Base-by-base conservation (phyloP, 2,888 invertebrate genomes). In the Apotomis betuletana region DNA sequence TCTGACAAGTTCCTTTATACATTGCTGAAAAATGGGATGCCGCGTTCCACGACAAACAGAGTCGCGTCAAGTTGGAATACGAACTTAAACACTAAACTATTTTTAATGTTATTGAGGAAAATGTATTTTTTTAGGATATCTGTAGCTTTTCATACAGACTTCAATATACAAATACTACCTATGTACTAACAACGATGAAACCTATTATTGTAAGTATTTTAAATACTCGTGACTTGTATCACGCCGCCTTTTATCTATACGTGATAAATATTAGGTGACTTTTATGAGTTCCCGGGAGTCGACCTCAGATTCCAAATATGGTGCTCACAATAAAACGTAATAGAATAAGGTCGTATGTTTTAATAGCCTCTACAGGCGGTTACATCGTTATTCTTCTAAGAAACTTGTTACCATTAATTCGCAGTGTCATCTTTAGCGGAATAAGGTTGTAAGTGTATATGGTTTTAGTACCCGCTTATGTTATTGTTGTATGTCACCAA, bases 261-360 rank as follows among this genome's bases (percentile, higher is more conserved):
- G 38, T 38, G 15, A 67, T 71, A 57, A 71, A 67, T 67, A 62
- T 62, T 57, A 67, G 41, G 15, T 57, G 67, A 71, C 67, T 44
- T 71, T 71, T 67, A 71, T 67, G 62, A 67, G 41, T 67, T 71
- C 71, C 41, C 44, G 12, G 61, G 67, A 67, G 62, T 41, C 27
- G 67, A 70, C 67, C 61, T 61, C 27, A 62, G 38, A 15, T 38
- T 62, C 67, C 54, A 67, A 71, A 71, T 51, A 71, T 71, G 71
- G 71, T 38, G 15, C 13, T 13, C 54, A 41, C 61, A 61, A 27
- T 27, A 61, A 51, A 51, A 3, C 44, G 41, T 4, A 55, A 9
- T 12, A 65, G 8, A 9, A 65, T 15, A 65, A 65, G 44, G 65
- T 46, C 55, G 6, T 65, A 65, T 65, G 1, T 27, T 4, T 3